A percentile compares a stretch with the other conserved stretches of the same genome.
Evolutionary conservation across 2,797 vertebrate species (phyloP).

Genomic region (Semotilus atromaculatus): DNA sequence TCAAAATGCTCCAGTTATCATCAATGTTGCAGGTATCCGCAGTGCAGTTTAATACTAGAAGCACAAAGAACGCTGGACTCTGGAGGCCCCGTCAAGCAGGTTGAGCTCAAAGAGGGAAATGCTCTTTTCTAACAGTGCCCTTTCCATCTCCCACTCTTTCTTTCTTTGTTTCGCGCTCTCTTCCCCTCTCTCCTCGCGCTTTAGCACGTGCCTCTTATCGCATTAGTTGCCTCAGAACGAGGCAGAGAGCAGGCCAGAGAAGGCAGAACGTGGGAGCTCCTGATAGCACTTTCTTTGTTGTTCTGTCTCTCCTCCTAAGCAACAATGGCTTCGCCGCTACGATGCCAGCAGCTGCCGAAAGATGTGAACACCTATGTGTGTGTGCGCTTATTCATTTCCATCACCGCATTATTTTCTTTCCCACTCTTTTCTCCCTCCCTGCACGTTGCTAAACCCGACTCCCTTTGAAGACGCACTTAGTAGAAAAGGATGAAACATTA

Average conservation of each 20-base stretch:
- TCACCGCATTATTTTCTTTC: slow-evolving; percentile 47
- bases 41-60: slow-evolving; percentile 35
- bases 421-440: slow-evolving; percentile 48
- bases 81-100: slow-evolving; percentile 22
- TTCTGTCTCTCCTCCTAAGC: slow-evolving; percentile 54
- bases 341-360: slow-evolving; percentile 51
- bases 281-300: slow-evolving; percentile 64
- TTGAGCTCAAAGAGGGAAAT: slow-evolving; percentile 29
- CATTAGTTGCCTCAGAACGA: slow-evolving; percentile 58
- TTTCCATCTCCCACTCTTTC: slow-evolving; percentile 29
- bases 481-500: slow-evolving; percentile 62
- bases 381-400: slow-evolving; percentile 47
- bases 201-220: slow-evolving; percentile 57
- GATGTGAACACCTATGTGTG: slow-evolving; percentile 51
- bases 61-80: slow-evolving; percentile 41
- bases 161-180: slow-evolving; percentile 23
- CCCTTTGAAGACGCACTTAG: slow-evolving; percentile 64
- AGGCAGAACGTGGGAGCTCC: slow-evolving; percentile 57
- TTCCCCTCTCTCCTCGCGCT: slow-evolving; percentile 30
- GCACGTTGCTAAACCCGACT: slow-evolving; percentile 54
- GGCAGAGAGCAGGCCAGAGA: slow-evolving; percentile 54
- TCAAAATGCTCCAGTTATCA: slow-evolving; percentile 48
- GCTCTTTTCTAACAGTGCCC: slow-evolving; percentile 13
- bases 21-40: slow-evolving; percentile 49
- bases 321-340: slow-evolving; percentile 58